Percentiles rank a stretch among this genome's conserved stretches.
Evolutionary conservation across 2,888 invertebrate species (phyloP).

Genomic region (Thysanoteuthis rhombus): DNA sequence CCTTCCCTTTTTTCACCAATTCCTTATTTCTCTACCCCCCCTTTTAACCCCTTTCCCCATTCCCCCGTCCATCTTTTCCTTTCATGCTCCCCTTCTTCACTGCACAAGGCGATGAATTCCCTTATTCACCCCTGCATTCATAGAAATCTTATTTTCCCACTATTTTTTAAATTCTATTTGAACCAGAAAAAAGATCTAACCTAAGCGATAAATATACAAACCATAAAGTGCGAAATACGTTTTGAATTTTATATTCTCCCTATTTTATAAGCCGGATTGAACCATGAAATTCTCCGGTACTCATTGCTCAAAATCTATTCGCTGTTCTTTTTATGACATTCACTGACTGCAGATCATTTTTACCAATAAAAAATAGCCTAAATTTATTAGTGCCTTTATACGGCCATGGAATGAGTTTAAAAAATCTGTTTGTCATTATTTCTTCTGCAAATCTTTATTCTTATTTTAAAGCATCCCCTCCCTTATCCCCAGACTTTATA

Average conservation of each 20-base stretch:
- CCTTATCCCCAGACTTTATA: not conserved
- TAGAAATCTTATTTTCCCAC: not conserved
- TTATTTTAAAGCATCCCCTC: not conserved
- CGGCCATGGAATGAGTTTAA: not conserved
- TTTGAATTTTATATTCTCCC: not conserved
- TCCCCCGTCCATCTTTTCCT: not conserved
- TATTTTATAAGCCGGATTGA: not conserved
- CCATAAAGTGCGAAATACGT: not conserved
- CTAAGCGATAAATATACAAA: not conserved
- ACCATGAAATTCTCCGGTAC: not conserved
- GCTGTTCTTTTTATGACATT: constrained; percentile 12
- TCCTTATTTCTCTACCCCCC: not conserved
- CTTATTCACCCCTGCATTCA: not conserved
- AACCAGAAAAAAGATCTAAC: not conserved
- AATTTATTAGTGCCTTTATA: not conserved
- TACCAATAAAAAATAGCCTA: not conserved
- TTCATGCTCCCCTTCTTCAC: not conserved
- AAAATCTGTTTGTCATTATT: not conserved
- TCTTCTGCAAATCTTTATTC: not conserved
- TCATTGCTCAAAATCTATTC: not conserved
- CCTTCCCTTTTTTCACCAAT: not conserved
- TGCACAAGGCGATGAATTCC: not conserved
- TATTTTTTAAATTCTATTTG: not conserved
- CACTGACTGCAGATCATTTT: not conserved
- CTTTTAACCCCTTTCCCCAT: not conserved